Evolutionary conservation across 2,888 invertebrate genomes (phyloP).

Genomic region (Cordylochernes scorpioides): DNA sequence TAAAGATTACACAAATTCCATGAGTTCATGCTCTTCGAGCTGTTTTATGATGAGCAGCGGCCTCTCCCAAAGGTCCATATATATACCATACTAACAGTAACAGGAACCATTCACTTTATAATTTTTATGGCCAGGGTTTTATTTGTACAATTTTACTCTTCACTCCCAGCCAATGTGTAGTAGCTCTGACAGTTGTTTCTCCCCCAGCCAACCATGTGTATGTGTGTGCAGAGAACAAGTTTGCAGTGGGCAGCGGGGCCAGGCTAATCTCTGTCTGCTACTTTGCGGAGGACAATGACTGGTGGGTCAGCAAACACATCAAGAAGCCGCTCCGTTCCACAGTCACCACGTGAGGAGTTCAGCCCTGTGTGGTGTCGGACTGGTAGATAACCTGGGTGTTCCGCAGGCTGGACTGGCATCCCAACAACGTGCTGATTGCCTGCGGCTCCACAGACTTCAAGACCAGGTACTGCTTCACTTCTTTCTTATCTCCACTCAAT

Average conservation of each 20-base stretch:
- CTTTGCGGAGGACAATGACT: conserved; percentile 91
- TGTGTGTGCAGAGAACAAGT: conserved; percentile 81
- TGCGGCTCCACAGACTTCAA: conserved; percentile 92
- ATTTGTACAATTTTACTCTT: conserved; percentile 2
- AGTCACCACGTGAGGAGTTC: conserved; percentile 47
- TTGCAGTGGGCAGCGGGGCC: conserved; percentile 93
- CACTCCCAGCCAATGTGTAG: not conserved
- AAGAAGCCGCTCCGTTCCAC: conserved; percentile 94
- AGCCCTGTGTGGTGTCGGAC: too few relatives aligned
- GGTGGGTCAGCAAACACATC: conserved; percentile 99
- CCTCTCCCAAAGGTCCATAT: too few relatives aligned
- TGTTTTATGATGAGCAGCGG: too few relatives aligned
- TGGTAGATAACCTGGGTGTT: too few relatives aligned
- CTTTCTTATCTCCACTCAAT: too few relatives aligned
- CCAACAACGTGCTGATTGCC: conserved; percentile 76
- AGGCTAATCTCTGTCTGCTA: conserved; percentile 86
- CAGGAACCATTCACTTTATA: too few relatives aligned
- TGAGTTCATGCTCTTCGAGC: too few relatives aligned
- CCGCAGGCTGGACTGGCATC: conserved; percentile 83
- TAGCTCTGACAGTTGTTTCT: not conserved
- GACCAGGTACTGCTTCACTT: too few relatives aligned
- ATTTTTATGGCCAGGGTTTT: too few relatives aligned
- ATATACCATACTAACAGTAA: too few relatives aligned
- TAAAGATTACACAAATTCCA: too few relatives aligned
- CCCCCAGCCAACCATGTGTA: too few relatives aligned